Percentiles rank a stretch among this genome's conserved stretches.
Evolutionary conservation across 2,888 invertebrate species (phyloP).

Genomic region (Chydorus sphaericus): DNA sequence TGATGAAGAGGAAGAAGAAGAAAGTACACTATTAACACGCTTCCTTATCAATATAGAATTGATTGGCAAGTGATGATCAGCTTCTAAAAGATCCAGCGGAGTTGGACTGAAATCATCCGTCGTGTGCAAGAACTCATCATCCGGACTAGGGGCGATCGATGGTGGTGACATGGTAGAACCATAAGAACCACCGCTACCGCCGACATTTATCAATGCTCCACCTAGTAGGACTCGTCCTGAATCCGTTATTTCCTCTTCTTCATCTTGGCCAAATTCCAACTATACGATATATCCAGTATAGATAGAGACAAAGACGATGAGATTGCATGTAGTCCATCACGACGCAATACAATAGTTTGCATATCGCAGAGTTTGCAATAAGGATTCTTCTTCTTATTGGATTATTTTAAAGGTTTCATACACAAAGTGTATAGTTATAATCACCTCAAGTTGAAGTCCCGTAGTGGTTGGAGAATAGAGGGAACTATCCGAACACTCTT

Average conservation of each 20-base stretch:
- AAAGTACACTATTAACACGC: too few relatives aligned
- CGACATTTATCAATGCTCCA: background rate
- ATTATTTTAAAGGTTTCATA: background rate
- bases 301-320: background rate
- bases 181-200: background rate
- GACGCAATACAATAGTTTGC: too few relatives aligned
- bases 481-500: constrained; percentile 37
- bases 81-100: too few relatives aligned
- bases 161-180: background rate
- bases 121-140: background rate
- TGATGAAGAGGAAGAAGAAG: too few relatives aligned
- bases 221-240: background rate
- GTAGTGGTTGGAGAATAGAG: constrained; percentile 40
- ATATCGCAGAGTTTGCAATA: background rate
- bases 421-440: too few relatives aligned
- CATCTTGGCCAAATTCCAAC: constrained; percentile 1
- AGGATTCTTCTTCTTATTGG: background rate
- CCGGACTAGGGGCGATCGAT: constrained; percentile 2
- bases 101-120: too few relatives aligned
- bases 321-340: background rate
- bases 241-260: background rate
- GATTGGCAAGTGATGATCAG: too few relatives aligned
- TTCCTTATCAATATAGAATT: too few relatives aligned
- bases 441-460: constrained; percentile 32
- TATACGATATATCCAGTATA: background rate